Base-by-base conservation (phyloP, 92 coral and sea anemone genomes). In the Pocillopora grandis region DNA sequence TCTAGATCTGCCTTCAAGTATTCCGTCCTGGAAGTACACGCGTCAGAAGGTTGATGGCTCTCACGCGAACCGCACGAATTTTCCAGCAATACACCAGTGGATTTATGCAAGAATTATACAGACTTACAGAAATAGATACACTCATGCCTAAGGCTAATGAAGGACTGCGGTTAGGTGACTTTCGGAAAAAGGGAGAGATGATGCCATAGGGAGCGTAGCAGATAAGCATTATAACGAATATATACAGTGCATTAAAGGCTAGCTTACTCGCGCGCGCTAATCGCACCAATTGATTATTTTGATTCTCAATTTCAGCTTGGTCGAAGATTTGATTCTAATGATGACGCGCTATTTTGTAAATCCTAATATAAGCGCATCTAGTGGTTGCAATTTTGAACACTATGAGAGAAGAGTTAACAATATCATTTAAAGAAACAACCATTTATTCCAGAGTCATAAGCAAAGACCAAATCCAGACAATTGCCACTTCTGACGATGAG, bases 41-140 rank as follows among this genome's bases (percentile, higher is more conserved):
- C 31, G 31, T 27, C 31, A 27, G 31, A 27, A 27, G 31, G 31
- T 27, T 27, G 31, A 27, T 27, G 31, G 31, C 31, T 27, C 31
- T 27, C 31, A 27, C 31, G 31, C 31, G 31, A 27, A 27, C 31
- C 1, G 31, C 31, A 27, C 1, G 35, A 62, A 78, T 20, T 23
- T 63, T 78, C 82, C 72, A 78, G 21, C 82, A 78, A 63, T 63
- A 37, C 5, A 63, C 72, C 12, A 78, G 9, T 3, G 82, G 82
- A 36, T 78, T 78, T 12, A 78, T 14, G 20, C 36, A 48, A 16
- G 82, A 63, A 78, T 78, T 78, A 12, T 0, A 78, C 8, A 78
- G 15, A 49, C 64, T 12, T 37, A 78, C 20, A 21, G 69, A 78
- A 20, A 60, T 35, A 1, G 57, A 19, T 21, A 78, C 0, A 60